A percentile compares a stretch with the other conserved stretches of the same genome.
Evolutionary conservation across 2,888 invertebrate species (phyloP).

Genomic region (Dynastes hyllus): DNA sequence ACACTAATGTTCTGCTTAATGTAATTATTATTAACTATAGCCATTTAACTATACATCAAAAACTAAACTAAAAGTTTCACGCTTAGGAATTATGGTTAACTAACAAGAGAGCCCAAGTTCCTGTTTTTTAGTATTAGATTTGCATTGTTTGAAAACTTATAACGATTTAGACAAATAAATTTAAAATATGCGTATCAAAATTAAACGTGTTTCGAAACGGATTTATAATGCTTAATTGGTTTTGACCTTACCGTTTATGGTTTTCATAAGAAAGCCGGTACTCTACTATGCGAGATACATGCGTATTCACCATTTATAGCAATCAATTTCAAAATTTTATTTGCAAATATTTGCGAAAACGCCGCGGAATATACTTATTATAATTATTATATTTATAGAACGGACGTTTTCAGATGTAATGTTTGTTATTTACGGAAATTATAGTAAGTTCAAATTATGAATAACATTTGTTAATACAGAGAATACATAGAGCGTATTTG

Average conservation of each 20-base stretch:
- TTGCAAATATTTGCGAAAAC: constrained; percentile 39
- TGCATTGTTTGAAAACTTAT: neutral
- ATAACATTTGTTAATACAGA: constrained; percentile 12
- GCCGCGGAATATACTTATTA: constrained; percentile 28
- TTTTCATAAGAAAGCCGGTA: constrained; percentile 7
- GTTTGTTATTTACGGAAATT: constrained; percentile 12
- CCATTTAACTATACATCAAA: neutral
- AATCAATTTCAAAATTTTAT: constrained; percentile 1
- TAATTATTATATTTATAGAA: constrained; percentile 37
- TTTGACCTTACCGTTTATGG: constrained; percentile 5
- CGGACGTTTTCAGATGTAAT: constrained; percentile 1
- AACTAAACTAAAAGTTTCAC: neutral
- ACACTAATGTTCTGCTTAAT: too few relatives aligned
- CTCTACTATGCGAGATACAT: constrained; percentile 14
- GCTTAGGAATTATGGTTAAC: neutral
- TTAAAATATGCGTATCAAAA: neutral
- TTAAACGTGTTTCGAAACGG: neutral
- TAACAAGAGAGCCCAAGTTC: neutral
- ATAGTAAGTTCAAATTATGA: constrained; percentile 17
- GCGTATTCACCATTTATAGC: constrained; percentile 1
- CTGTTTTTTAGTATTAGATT: neutral
- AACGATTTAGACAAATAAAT: neutral
- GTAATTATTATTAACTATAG: too few relatives aligned
- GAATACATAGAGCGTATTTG: constrained; percentile 3
- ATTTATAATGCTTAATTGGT: constrained; percentile 24